phyloP scores from a whole-genome alignment of 2,797 vertebrate species.

The Odontamblyopus lacepedii region DNA sequence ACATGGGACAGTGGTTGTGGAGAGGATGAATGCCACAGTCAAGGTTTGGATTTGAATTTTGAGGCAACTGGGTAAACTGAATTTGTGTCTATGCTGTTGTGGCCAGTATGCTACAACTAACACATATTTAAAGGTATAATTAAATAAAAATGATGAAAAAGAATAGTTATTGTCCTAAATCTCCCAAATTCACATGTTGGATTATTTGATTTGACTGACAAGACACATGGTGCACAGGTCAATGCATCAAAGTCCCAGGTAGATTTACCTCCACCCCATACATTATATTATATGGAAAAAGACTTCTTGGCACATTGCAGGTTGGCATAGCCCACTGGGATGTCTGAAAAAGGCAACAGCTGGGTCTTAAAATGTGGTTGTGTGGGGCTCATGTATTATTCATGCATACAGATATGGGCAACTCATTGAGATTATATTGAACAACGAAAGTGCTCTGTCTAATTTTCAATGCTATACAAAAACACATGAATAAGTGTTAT shows the following conservation, averaged over 20 bases:
- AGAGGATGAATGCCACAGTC: constrained; percentile 14
- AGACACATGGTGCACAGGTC: too few relatives aligned
- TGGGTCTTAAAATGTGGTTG: constrained; percentile 20
- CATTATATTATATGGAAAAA: constrained; percentile 20
- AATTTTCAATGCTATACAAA: neutral
- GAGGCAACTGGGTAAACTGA: constrained; percentile 4
- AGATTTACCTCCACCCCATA: constrained; percentile 21
- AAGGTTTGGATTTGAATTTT: neutral
- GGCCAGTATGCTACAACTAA: too few relatives aligned
- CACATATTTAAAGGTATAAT: neutral
- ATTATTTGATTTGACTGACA: constrained; percentile 36
- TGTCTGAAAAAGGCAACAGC: constrained; percentile 24
- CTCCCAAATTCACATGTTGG: neutral
- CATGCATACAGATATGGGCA: neutral
- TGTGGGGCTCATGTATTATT: constrained; percentile 9
- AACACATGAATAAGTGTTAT: neutral
- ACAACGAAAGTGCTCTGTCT: neutral
- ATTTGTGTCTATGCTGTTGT: neutral
- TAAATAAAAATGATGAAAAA: neutral
- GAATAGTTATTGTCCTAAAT: constrained; percentile 41
- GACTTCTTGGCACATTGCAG: constrained; percentile 28
- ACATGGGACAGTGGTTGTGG: constrained; percentile 25
- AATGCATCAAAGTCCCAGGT: neutral
- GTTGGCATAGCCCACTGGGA: constrained; percentile 9
- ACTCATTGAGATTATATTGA: neutral